Evolutionary conservation across 1,140 invertebrate genomes (phyloP).

Genomic region (Bombus confusus): DNA sequence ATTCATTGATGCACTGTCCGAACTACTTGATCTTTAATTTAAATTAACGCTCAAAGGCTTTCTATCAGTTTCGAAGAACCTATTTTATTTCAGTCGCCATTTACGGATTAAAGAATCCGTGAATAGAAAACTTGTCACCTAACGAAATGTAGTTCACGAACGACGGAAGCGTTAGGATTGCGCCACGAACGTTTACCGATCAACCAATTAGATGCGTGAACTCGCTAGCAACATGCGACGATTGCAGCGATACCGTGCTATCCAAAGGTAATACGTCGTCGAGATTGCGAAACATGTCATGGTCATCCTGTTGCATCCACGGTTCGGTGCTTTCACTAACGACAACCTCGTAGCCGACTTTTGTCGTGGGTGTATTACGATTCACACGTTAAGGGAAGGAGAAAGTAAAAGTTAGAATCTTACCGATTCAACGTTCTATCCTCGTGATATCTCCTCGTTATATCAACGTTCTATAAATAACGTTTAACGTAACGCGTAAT

Average conservation of each 20-base stretch:
- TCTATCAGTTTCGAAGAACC: too few species aligned
- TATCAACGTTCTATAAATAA: neutral
- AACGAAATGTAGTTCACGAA: too few species aligned
- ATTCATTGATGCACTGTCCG: too few species aligned
- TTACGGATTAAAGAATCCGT: too few species aligned
- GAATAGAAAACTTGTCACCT: too few species aligned
- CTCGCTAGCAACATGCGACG: neutral
- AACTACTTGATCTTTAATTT: too few species aligned
- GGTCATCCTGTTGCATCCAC: conserved; percentile 74
- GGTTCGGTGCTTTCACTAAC: conserved; percentile 70
- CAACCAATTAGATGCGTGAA: neutral
- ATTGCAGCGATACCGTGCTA: neutral
- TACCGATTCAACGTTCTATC: neutral
- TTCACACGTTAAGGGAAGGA: neutral
- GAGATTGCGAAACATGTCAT: conserved; percentile 73
- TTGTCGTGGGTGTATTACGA: conserved; percentile 20
- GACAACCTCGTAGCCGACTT: conserved; percentile 5
- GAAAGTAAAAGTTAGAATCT: conserved; percentile 32
- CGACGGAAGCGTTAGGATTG: neutral
- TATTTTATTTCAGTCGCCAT: too few species aligned
- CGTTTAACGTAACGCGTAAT: too few species aligned
- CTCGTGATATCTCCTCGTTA: neutral
- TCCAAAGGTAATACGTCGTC: neutral
- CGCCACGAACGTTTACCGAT: neutral
- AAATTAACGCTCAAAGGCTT: too few species aligned